Percentiles rank a stretch among this genome's conserved stretches.
phyloP scores from a whole-genome alignment of 2,113 vertebrate genomes.

The Catharus minimus region DNA sequence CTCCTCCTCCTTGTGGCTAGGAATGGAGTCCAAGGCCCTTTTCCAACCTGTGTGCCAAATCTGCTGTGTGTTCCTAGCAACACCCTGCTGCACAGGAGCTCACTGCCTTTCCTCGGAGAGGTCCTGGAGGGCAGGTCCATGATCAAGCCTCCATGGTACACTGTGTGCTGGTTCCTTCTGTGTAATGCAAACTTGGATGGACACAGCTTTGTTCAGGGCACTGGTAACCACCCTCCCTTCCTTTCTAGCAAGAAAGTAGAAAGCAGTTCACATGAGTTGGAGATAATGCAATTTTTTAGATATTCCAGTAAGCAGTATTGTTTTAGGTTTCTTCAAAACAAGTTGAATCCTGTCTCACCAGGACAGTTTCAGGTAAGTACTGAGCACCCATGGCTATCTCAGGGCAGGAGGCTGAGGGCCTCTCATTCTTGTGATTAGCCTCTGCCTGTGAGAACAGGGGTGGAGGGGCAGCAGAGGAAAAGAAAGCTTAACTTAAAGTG shows the following conservation, averaged over 20 bases:
- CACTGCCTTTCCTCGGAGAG: rapidly evolving
- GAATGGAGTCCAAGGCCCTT: neutral
- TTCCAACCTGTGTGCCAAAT: rapidly evolving
- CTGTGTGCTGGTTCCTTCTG: neutral
- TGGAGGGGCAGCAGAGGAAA: neutral
- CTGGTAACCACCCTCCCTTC: rapidly evolving
- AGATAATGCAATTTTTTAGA: neutral
- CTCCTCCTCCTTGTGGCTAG: neutral
- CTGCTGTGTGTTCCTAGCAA: rapidly evolving
- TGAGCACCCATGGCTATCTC: rapidly evolving
- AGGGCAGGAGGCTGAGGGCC: neutral
- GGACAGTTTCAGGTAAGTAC: neutral
- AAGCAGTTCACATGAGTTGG: neutral
- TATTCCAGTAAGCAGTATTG: neutral
- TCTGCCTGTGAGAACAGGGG: neutral
- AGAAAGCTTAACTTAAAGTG: neutral
- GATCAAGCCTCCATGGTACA: rapidly evolving
- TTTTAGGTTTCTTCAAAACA: neutral
- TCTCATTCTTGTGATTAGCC: neutral
- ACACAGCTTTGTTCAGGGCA: neutral
- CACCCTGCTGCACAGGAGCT: neutral
- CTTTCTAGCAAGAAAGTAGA: neutral
- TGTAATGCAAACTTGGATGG: neutral
- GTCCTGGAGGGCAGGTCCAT: neutral
- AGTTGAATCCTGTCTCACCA: neutral